phyloP scores from a whole-genome alignment of 2,888 invertebrate species.

The Amblyteles armatorius region DNA sequence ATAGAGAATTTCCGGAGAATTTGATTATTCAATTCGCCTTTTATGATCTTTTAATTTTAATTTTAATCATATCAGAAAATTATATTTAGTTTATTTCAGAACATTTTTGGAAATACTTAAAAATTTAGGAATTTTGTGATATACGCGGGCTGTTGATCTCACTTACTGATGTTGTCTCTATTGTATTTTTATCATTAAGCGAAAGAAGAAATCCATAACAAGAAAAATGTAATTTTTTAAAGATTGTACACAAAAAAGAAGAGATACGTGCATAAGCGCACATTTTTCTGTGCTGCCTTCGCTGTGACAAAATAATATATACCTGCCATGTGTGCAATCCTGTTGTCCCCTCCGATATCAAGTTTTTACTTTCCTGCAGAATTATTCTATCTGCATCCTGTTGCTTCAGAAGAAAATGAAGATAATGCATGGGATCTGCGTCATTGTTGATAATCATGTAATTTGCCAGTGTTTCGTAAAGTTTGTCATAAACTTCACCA shows the following conservation, averaged over 20 bases:
- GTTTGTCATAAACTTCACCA: constrained; percentile 88
- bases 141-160: too few relatives aligned
- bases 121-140: too few relatives aligned
- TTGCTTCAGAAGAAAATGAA: constrained; percentile 87
- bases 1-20: background rate
- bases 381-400: constrained; percentile 85
- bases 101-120: too few relatives aligned
- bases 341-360: constrained; percentile 92
- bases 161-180: too few relatives aligned
- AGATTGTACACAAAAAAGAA: background rate
- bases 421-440: constrained; percentile 85
- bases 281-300: constrained; percentile 2
- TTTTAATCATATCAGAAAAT: background rate
- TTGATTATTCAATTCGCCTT: too few relatives aligned
- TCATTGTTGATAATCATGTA: constrained; percentile 84
- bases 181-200: too few relatives aligned
- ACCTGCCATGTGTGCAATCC: constrained; percentile 93
- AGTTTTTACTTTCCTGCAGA: constrained; percentile 89
- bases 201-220: too few relatives aligned
- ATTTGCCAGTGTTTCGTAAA: constrained; percentile 88
- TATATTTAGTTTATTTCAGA: too few relatives aligned
- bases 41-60: background rate
- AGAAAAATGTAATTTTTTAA: background rate
- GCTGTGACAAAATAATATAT: background rate
- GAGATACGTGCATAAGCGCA: background rate